Conservation (phyloP, 2,888 invertebrate genomes). For the Morpho achilles region DNA sequence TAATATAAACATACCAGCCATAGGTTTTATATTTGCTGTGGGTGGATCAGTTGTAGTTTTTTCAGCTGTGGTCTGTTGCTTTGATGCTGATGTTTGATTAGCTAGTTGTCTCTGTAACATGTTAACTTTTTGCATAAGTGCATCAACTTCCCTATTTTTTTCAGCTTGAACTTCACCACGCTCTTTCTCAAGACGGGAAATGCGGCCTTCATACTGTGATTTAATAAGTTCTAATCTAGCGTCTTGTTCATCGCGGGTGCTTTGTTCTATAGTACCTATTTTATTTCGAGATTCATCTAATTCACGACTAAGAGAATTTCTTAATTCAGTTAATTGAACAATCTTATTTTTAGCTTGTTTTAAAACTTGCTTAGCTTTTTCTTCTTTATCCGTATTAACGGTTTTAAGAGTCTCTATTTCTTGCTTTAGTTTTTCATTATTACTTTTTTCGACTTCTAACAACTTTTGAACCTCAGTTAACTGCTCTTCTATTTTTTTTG, state of each 20-base stretch:
- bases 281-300: constrained; percentile 74
- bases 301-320: constrained; percentile 80
- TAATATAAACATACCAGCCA: constrained; percentile 83
- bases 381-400: constrained; percentile 80
- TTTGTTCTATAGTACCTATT: constrained; percentile 72
- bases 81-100: constrained; percentile 84
- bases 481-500: constrained; percentile 74
- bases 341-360: constrained; percentile 88
- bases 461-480: constrained; percentile 62
- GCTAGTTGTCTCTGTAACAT: constrained; percentile 85
- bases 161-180: constrained; percentile 81
- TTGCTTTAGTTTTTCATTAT: constrained; percentile 82
- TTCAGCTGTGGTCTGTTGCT: constrained; percentile 77
- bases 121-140: constrained; percentile 83
- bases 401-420: constrained; percentile 81
- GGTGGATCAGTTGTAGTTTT: constrained; percentile 80
- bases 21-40: constrained; percentile 96
- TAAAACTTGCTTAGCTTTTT: constrained; percentile 82
- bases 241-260: constrained; percentile 77
- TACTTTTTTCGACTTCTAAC: constrained; percentile 70
- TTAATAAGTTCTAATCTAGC: constrained; percentile 80
- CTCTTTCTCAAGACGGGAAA: constrained; percentile 86
- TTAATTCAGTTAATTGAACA: constrained; percentile 84
- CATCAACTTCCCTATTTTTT: constrained; percentile 83
- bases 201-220: constrained; percentile 84